These are phyloP conservation scores for Tragelaphus strepsiceros DNA, from an alignment of 2,113 vertebrate species.

Conservation along the genomic window DNA sequence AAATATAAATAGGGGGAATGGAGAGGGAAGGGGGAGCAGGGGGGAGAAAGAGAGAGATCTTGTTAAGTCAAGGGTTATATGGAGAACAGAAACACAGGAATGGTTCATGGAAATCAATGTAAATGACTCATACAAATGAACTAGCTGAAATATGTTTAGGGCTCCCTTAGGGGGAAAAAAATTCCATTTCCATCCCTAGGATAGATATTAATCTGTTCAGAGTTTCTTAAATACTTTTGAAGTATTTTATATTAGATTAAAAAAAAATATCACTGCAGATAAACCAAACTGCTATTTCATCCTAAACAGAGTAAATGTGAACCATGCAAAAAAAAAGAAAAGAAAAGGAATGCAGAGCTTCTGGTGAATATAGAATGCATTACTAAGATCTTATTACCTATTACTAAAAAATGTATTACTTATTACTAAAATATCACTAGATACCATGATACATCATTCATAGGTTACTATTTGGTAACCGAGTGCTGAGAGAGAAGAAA, in stretches of 20 bases:
- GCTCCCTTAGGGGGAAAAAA: not conserved
- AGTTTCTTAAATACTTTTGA: not conserved
- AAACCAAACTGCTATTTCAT: not conserved
- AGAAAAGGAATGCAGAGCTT: not conserved
- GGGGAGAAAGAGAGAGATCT: not conserved
- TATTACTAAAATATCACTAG: not conserved
- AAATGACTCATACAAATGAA: conserved; percentile 59
- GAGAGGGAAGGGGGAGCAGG: not conserved
- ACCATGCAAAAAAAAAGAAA: conserved; percentile 26
- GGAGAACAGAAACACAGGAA: not conserved
- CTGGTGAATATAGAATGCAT: not conserved
- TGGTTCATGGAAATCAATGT: conserved; percentile 45
- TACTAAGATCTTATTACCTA: not conserved
- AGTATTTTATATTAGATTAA: not conserved
- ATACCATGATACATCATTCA: not conserved
- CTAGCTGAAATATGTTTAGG: conserved; percentile 37
- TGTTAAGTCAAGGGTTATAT: conserved; percentile 40
- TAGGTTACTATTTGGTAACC: not conserved
- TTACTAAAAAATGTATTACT: not conserved
- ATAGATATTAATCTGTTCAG: conserved; percentile 45
- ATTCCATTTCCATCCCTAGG: conserved; percentile 28
- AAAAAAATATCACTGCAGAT: not conserved
- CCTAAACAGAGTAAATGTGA: not conserved
- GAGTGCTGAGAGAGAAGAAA: not conserved
- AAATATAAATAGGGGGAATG: not conserved